Conservation (phyloP, 2,888 invertebrate species). For the Escarpia spicata region DNA sequence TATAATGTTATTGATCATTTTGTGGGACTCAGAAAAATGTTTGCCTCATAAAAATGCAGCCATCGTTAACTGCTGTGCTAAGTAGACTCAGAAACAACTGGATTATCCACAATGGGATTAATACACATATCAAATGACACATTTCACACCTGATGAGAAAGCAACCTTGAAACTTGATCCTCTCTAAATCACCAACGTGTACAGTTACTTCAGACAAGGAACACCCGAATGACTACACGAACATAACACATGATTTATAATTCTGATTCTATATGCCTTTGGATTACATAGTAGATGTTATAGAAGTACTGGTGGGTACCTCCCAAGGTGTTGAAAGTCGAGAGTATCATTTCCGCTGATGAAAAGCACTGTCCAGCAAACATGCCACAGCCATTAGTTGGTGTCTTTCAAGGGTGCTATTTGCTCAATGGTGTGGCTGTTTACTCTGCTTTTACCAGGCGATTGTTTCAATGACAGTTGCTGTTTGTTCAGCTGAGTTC, state of each 20-base stretch:
- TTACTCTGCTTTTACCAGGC: background rate
- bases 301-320: background rate
- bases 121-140: background rate
- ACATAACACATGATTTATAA: background rate
- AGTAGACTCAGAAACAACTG: background rate
- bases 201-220: background rate
- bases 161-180: background rate
- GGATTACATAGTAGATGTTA: background rate
- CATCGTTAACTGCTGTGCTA: background rate
- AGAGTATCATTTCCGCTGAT: background rate
- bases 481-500: background rate
- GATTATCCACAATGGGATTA: background rate
- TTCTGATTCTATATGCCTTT: background rate
- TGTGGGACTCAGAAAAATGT: too few species aligned
- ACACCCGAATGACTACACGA: background rate
- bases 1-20: too few species aligned
- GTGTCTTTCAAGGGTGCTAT: background rate
- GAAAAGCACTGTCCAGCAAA: background rate
- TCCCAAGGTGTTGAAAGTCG: background rate
- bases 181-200: background rate
- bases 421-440: background rate
- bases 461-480: background rate
- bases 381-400: constrained; percentile 8
- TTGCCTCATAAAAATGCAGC: background rate
- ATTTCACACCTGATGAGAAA: background rate